Conservation (phyloP, 2,797 vertebrate genomes). For the Argya squamiceps region DNA sequence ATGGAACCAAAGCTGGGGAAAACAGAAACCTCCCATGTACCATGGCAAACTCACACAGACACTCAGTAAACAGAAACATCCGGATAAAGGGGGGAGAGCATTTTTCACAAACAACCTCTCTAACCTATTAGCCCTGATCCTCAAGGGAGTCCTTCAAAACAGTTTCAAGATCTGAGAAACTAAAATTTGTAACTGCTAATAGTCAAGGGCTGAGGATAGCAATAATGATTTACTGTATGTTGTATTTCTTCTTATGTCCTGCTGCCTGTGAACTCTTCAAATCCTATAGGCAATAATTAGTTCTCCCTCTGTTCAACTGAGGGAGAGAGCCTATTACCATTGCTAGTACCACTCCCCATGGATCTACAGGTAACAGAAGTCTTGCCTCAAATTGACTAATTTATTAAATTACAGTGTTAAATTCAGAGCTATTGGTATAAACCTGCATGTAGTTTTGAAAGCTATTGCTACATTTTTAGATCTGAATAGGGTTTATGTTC, state of each 20-base stretch:
- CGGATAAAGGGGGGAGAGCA: neutral
- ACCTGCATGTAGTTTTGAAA: neutral
- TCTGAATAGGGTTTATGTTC: neutral
- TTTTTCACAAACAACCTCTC: constrained; percentile 14
- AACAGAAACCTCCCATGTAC: neutral
- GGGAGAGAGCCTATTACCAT: neutral
- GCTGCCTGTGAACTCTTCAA: neutral
- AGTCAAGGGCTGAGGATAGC: neutral
- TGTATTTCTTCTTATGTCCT: neutral
- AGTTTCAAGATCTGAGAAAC: neutral
- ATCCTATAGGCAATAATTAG: neutral
- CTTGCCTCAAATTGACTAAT: neutral
- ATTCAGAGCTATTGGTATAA: neutral
- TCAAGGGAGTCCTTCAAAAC: constrained; percentile 12
- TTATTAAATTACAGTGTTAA: neutral
- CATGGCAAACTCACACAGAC: neutral
- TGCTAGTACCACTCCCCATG: neutral
- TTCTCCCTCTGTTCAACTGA: neutral
- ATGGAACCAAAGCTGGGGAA: neutral
- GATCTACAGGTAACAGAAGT: neutral
- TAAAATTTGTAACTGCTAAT: constrained; percentile 11
- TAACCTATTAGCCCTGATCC: constrained; percentile 2
- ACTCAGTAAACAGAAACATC: neutral
- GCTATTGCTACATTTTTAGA: neutral
- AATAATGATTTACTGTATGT: neutral